Conservation (phyloP, 1,140 invertebrate genomes). For the Arion vulgaris region DNA sequence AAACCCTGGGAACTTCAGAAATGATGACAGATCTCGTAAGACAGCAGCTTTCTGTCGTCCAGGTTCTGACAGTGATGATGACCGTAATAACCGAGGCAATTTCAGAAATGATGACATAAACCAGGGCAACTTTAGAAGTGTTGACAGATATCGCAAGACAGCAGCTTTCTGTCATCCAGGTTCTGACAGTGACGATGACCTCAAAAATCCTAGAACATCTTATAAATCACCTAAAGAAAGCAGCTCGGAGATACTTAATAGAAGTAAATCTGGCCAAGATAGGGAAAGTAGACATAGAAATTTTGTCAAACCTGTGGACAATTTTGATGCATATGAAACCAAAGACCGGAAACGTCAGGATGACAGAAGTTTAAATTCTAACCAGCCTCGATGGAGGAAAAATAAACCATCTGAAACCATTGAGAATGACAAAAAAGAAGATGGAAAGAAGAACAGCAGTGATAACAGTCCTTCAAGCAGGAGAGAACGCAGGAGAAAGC, state of each 20-base stretch:
- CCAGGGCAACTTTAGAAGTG: neutral
- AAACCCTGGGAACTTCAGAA: no score
- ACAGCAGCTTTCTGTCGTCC: conserved; percentile 13
- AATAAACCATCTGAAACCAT: neutral
- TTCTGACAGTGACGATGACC: no score
- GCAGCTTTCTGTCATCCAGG: no score
- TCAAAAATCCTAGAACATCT: neutral
- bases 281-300: neutral
- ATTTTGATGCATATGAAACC: neutral
- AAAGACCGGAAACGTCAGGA: neutral
- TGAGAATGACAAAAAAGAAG: conserved; percentile 4
- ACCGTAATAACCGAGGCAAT: no score
- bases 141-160: neutral
- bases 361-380: neutral
- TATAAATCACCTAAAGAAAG: neutral
- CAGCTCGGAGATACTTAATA: neutral
- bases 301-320: no score
- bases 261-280: neutral
- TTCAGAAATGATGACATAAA: neutral
- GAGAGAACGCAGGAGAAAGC: conserved; percentile 21
- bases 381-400: conserved; percentile 14
- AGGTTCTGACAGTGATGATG: conserved; percentile 1
- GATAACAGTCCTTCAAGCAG: no score
- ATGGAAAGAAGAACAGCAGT: conserved; percentile 8
- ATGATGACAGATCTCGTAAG: no score